Evolutionary conservation across 2,888 invertebrate genomes (phyloP), one percentile per base, ranked within the genome.

Genomic region (Tinea semifulvella): DNA sequence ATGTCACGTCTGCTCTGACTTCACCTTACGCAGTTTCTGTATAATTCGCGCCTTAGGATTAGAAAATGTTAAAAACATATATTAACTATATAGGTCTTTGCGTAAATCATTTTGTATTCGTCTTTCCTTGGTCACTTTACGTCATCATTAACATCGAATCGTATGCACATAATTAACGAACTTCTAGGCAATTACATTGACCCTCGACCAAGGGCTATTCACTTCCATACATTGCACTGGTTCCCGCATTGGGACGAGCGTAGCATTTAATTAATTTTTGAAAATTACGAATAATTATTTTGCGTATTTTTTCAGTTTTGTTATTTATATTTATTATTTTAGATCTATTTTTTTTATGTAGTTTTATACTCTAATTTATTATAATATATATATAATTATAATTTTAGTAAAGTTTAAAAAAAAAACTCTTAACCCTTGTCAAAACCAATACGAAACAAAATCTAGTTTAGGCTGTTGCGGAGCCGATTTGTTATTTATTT

Each of bases 161-260:
- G 16, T 40, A 40, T 40, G 40, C 40, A 40, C 20, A 40, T 40
- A 40, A 22, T 40, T 40, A 40, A 40, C 14, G 4, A 40, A 22
- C 40, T 40, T 22, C 40, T 22, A 13, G 22, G 20, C 40, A 22
- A 22, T 40, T 20, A 31, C n/a, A 8, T 11, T n/a, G 31, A n/a
- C 31, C 31, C 11, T 31, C 31, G 11, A 31, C 31, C 11, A 10
- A n/a, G n/a, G 4, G 11, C 31, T 11, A 11, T 31, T 31, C 11
- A n/a, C n/a, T n/a, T n/a, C n/a, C n/a, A n/a, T n/a, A n/a, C n/a
- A n/a, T n/a, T n/a, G n/a, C n/a, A n/a, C 7, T 31, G 5, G 8
- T 5, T 8, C 25, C 36, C 16, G 18, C 16, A 17, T n/a, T 7
- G 36, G 11, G 36, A 3, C 16, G 5, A 7, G 6, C 6, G 8